phyloP scores from a whole-genome alignment of 2,888 invertebrate genomes.

The Rhagophthalmus giganteus region DNA sequence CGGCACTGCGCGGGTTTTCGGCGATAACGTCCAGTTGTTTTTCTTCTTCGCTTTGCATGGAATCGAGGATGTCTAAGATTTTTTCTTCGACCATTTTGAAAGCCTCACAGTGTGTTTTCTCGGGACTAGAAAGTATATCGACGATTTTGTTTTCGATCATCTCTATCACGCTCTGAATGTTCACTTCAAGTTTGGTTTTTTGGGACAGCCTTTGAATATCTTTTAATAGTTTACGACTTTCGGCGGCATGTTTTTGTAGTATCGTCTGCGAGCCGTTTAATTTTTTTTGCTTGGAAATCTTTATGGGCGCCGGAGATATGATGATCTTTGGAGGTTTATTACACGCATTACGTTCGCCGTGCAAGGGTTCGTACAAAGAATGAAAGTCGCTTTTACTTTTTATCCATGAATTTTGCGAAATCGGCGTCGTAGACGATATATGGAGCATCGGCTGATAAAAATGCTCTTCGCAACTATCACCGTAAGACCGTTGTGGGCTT shows the following conservation, averaged over 20 bases:
- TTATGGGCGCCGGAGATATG: too few relatives aligned
- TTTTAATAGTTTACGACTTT: constrained; percentile 1
- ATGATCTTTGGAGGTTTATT: too few relatives aligned
- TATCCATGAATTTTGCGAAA: too few relatives aligned
- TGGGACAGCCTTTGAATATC: constrained; percentile 1
- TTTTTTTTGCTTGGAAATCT: background rate
- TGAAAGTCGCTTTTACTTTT: too few relatives aligned
- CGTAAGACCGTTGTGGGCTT: background rate
- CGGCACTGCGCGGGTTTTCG: constrained; percentile 1
- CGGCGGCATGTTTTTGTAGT: background rate
- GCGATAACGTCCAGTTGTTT: constrained; percentile 8
- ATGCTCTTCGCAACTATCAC: too few relatives aligned
- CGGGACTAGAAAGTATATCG: constrained; percentile 20
- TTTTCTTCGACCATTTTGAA: constrained; percentile 20
- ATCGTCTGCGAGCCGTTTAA: background rate
- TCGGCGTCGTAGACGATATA: too few relatives aligned
- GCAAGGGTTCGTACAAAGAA: too few relatives aligned
- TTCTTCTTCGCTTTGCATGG: constrained; percentile 1
- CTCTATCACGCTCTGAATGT: constrained; percentile 24
- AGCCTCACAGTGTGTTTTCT: constrained; percentile 12
- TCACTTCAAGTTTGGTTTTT: constrained; percentile 8
- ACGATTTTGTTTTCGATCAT: constrained; percentile 26
- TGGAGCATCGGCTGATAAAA: too few relatives aligned
- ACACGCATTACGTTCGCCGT: too few relatives aligned
- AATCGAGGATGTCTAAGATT: constrained; percentile 16